These are phyloP conservation scores for Pseudorhiza aurosa DNA, from an alignment of 30 jellyfish, hydroid and myxozoan species.

Conservation along the genomic window DNA sequence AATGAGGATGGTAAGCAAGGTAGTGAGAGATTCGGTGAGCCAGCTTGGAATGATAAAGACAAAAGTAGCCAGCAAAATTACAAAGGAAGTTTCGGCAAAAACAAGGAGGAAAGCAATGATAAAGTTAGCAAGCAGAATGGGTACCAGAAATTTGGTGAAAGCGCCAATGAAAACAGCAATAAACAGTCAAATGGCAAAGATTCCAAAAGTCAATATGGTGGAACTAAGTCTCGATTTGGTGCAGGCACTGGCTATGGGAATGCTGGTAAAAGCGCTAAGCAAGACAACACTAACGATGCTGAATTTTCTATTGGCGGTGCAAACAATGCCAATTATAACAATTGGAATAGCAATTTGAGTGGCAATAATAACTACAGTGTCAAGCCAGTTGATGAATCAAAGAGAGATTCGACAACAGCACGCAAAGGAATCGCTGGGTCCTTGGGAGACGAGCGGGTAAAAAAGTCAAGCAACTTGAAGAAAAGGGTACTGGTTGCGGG, in stretches of 20 bases:
- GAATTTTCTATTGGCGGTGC: not conserved
- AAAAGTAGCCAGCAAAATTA: not conserved
- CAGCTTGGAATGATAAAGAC: not conserved
- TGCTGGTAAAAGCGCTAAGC: not conserved
- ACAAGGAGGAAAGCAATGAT: not conserved
- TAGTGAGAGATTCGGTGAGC: not conserved
- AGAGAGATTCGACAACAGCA: not conserved
- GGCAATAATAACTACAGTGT: not conserved
- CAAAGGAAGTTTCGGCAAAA: too few species aligned
- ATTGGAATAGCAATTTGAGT: too few species aligned
- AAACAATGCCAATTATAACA: not conserved
- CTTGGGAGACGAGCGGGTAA: slow-evolving; percentile 30
- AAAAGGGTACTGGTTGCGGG: slow-evolving; percentile 15
- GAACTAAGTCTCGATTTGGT: too few species aligned
- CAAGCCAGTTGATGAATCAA: slow-evolving; percentile 20
- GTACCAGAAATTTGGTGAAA: not conserved
- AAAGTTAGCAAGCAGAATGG: not conserved
- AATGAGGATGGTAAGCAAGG: not conserved
- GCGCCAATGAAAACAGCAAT: not conserved
- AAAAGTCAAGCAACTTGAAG: slow-evolving; percentile 12
- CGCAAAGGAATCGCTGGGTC: slow-evolving; percentile 28
- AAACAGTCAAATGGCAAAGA: not conserved
- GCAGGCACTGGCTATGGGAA: too few species aligned
- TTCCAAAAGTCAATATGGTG: not conserved
- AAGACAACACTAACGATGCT: not conserved